A percentile compares a stretch with the other conserved stretches of the same genome.
Evolutionary conservation across 2,888 invertebrate genomes (phyloP).

Genomic region (Rhogogaster chlorosoma): DNA sequence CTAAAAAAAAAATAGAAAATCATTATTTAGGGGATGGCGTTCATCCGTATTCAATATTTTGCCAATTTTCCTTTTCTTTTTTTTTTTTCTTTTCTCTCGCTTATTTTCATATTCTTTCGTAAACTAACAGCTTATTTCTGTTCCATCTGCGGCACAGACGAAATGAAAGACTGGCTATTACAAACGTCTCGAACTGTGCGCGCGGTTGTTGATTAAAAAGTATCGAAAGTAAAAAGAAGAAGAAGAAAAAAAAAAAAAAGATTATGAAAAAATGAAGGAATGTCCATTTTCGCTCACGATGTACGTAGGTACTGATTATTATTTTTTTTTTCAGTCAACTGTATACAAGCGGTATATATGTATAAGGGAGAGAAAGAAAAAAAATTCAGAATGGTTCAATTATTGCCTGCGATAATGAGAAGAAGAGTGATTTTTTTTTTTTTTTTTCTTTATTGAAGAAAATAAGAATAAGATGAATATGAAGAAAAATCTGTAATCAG

Average conservation of each 20-base stretch:
- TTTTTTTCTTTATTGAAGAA: too few relatives aligned
- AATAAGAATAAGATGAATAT: too few relatives aligned
- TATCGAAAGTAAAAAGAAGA: neutral
- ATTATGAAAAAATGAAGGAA: neutral
- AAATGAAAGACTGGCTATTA: neutral
- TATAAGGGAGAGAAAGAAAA: neutral
- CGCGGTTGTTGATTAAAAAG: constrained; percentile 17
- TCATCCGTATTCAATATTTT: neutral
- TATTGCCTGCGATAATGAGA: neutral
- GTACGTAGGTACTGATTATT: neutral
- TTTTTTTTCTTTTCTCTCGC: neutral
- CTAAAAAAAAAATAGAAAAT: neutral
- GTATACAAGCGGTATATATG: neutral
- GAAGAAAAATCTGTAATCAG: neutral
- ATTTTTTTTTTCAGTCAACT: neutral
- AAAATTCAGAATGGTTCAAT: neutral
- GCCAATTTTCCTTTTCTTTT: neutral
- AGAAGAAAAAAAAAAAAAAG: neutral
- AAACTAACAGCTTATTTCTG: neutral
- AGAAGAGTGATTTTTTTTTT: too few relatives aligned
- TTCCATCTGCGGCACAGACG: neutral
- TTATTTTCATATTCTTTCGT: neutral
- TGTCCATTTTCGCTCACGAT: neutral
- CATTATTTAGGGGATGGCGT: neutral
- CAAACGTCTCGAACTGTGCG: neutral